Evolutionary conservation across 2,888 invertebrate species (phyloP).

Genomic region (Erynnis tages): DNA sequence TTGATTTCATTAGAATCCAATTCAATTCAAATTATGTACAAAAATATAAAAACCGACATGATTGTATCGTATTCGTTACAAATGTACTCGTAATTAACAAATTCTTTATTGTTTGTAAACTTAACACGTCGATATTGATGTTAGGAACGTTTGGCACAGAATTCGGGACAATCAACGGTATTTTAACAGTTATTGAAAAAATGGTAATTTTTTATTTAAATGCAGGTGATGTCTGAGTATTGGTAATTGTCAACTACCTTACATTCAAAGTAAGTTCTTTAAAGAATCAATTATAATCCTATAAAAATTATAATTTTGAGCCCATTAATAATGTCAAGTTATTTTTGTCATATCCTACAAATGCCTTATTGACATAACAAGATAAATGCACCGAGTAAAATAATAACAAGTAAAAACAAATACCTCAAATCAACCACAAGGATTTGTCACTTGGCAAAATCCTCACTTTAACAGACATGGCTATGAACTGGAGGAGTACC

Average conservation of each 20-base stretch:
- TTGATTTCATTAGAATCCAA: no score
- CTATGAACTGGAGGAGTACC: constrained; percentile 91
- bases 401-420: constrained; percentile 11
- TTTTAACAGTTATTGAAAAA: not conserved
- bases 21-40: no score
- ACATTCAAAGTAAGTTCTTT: not conserved
- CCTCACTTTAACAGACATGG: constrained; percentile 44
- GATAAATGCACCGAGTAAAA: constrained; percentile 21
- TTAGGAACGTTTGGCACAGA: constrained; percentile 42
- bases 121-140: no score
- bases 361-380: not conserved
- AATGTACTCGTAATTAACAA: not conserved
- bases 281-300: not conserved
- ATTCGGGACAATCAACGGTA: constrained; percentile 32
- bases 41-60: no score
- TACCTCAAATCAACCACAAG: not conserved
- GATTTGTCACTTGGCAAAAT: not conserved
- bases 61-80: no score
- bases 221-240: constrained; percentile 16
- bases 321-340: not conserved
- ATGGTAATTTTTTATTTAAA: constrained; percentile 22
- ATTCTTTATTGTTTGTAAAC: not conserved
- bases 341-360: not conserved
- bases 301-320: constrained; percentile 4
- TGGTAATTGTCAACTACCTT: not conserved